These are phyloP conservation scores for Drosophila pectinifera DNA, from an alignment of 1,140 invertebrate species.

Conservation along the genomic window DNA sequence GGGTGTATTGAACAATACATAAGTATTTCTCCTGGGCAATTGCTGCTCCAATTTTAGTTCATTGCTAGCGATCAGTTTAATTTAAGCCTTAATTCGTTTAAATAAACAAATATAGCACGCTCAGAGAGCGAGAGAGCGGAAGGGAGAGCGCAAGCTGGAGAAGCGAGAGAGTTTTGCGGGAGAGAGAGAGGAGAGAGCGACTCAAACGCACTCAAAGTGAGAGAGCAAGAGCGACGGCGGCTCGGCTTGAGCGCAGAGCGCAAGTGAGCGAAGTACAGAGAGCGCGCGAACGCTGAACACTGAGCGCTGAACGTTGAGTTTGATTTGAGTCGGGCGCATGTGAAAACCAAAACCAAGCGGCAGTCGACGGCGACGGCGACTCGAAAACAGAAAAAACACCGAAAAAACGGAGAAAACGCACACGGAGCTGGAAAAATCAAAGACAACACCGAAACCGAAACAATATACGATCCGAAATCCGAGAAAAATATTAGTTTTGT, in stretches of 20 bases:
- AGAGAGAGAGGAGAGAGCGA: slow-evolving; percentile 15
- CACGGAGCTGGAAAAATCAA: slow-evolving; percentile 63
- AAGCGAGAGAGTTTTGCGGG: slow-evolving; percentile 6
- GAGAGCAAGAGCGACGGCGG: slow-evolving; percentile 14
- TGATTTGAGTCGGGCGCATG: slow-evolving; percentile 43
- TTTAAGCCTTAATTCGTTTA: slow-evolving; percentile 64
- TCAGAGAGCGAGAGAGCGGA: slow-evolving; percentile 2
- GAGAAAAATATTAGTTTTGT: slow-evolving; percentile 19
- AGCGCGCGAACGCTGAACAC: slow-evolving; percentile 1
- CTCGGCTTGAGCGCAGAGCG: slow-evolving; percentile 25
- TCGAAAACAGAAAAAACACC: slow-evolving; percentile 22
- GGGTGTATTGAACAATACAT: neutral
- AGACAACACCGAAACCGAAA: slow-evolving; percentile 51
- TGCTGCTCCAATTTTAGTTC: slow-evolving; percentile 68
- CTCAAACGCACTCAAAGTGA: slow-evolving; percentile 17
- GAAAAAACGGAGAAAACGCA: slow-evolving; percentile 29
- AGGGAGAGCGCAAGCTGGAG: slow-evolving; percentile 4
- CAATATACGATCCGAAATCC: slow-evolving; percentile 16
- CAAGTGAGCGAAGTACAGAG: slow-evolving; percentile 16
- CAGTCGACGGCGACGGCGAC: slow-evolving; percentile 70
- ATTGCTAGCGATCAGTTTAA: slow-evolving; percentile 61
- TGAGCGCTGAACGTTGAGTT: slow-evolving; percentile 15
- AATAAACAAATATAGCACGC: slow-evolving; percentile 50
- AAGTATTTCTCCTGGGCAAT: slow-evolving; percentile 47
- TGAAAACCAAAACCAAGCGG: slow-evolving; percentile 65